A percentile compares a stretch with the other conserved stretches of the same genome.
These are phyloP conservation scores for Montipora cactus DNA, from an alignment of 64 coral and sea anemone genomes.

Conservation along the genomic window DNA sequence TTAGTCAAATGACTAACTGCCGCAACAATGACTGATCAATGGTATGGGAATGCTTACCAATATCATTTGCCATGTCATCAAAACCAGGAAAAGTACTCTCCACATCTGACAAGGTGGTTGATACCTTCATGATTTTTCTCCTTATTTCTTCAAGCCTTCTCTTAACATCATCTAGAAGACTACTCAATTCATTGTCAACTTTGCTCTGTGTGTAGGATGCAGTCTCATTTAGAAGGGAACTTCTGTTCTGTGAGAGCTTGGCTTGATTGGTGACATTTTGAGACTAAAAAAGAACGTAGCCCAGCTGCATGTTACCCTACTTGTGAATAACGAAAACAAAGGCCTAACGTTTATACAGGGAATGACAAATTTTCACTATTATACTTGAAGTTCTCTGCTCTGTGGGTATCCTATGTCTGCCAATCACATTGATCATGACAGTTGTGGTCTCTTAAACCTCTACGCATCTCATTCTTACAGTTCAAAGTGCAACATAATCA, in stretches of 20 bases:
- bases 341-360: no score
- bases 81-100: not conserved
- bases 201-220: conserved; percentile 29
- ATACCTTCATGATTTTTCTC: conserved; percentile 43
- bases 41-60: not conserved
- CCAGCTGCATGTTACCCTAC: no score
- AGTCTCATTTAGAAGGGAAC: conserved; percentile 2
- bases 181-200: conserved; percentile 55
- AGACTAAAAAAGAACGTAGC: conserved; percentile 20
- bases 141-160: conserved; percentile 34
- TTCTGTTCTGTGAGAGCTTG: conserved; percentile 15
- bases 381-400: no score
- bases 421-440: no score
- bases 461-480: no score
- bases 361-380: no score
- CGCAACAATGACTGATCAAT: no score
- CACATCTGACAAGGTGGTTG: not conserved
- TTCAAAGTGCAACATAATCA: no score
- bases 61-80: conserved; percentile 1
- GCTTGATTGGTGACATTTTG: conserved; percentile 18
- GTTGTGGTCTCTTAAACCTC: no score
- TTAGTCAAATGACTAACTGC: no score
- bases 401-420: no score
- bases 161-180: conserved; percentile 41
- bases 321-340: not conserved